Evolutionary conservation across 2,797 vertebrate genomes (phyloP).

Genomic region (Chelon labrosus): DNA sequence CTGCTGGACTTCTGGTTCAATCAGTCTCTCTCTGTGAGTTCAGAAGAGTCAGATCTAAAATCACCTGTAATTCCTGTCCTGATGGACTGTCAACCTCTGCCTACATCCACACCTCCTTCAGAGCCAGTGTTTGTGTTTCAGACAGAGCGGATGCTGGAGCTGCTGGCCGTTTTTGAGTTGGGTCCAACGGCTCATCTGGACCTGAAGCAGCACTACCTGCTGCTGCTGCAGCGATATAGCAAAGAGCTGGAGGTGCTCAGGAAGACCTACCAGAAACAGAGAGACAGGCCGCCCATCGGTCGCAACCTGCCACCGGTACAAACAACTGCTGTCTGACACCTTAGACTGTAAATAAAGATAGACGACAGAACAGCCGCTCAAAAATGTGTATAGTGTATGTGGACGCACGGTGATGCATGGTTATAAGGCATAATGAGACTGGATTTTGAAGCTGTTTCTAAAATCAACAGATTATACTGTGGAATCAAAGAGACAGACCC

Average conservation of each 20-base stretch:
- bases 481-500: too few species aligned
- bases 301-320: constrained; percentile 86
- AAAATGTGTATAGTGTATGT: too few species aligned
- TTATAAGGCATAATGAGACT: too few species aligned
- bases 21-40: constrained; percentile 82
- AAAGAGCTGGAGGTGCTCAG: constrained; percentile 85
- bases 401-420: too few species aligned
- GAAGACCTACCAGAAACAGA: constrained; percentile 85
- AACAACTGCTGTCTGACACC: constrained; percentile 8
- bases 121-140: constrained; percentile 42
- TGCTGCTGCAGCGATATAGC: constrained; percentile 84
- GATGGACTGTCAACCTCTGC: too few species aligned
- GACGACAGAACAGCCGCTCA: too few species aligned
- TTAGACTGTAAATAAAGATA: too few species aligned
- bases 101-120: too few species aligned
- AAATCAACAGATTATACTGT: too few species aligned
- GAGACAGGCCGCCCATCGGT: constrained; percentile 83
- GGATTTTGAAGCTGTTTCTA: too few species aligned
- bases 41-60: too few species aligned
- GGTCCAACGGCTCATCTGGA: constrained; percentile 79
- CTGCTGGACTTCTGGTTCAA: constrained; percentile 87
- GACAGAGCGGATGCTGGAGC: constrained; percentile 85
- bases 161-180: constrained; percentile 83
- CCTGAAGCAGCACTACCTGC: constrained; percentile 78
- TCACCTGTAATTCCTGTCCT: too few species aligned